Evolutionary conservation across 2,113 vertebrate genomes (phyloP), one percentile per base, ranked within the genome.

Genomic region (Sakesphorus luctuosus): DNA sequence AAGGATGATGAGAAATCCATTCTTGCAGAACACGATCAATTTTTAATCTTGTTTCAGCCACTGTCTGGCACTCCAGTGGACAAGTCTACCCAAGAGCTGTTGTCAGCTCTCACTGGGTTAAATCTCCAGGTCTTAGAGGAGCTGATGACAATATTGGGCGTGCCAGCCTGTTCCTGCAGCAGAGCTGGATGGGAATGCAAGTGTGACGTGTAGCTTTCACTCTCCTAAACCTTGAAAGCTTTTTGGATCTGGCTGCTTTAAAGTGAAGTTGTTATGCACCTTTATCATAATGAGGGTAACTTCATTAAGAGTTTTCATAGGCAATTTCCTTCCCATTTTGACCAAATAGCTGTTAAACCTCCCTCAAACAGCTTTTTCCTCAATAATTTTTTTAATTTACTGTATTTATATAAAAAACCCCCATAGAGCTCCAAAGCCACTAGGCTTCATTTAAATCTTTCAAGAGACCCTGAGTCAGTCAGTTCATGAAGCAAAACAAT

Each of bases 1-100:
- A 76, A 85, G 63, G 58, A 58, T 80, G 65, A 79, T 38, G 58
- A 86, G 44, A 80, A 93, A 88, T 79, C 44, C n/a, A 65, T 58
- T 91, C 94, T 38, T 73, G 20, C 71, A 83, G 56, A 62, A 43
- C 28, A 4, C 18, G 28, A 56, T 71, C 49, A 28, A 18, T 87
- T 76, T 87, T 91, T 68, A 63, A 75, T 81, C 62, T 83, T 67
- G 14, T 84, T 94, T 76, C 49, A 76, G n/a, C 44, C 36, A 7
- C n/a, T 85, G 21, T 28, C 67, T 73, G 40, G 24, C 75, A 49
- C 35, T 82, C n/a, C 20, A 15, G 3, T 18, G 83, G 61, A 17
- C 23, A n/a, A 33, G 5, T 79, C 40, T 75, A 26, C 36, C 46
- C 17, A 56, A 76, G 82, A 62, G 25, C 43, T 83, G 63, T 65